Base-by-base conservation (phyloP, 2,113 vertebrate species). In the Trochalopteron elliotii region DNA sequence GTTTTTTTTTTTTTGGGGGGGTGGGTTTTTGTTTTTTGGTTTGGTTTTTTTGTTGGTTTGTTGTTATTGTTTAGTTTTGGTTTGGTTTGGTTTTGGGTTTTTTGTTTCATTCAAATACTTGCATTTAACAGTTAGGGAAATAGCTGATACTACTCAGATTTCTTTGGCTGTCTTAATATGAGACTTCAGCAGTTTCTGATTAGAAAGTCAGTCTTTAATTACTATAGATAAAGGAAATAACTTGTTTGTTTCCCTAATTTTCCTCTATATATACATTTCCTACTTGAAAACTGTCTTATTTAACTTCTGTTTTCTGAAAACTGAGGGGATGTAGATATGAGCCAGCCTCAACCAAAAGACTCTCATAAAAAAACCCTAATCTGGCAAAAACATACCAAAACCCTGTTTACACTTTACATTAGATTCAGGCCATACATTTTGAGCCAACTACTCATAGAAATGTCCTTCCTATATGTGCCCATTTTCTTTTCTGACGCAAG, bases 341-440 rank as follows among this genome's bases (percentile, higher is more conserved):
- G 6, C 6, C 10, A 63, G 17, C 52, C 10, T 59, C 33, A 78
- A 35, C 2, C 40, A 55, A 77, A 86, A 47, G 12, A 20, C 12
- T 67, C 1, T 72, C 5, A 28, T 20, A 12, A 7, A 57, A 64
- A 5, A 39, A 1, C 1, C 3, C 0, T 70, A 24, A 53, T 67
- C 21, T 45, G 28, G 7, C 15, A 78, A 74, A 89, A 94, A 17
- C 7, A 33, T 42, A 65, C 3, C 10, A 60, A 92, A 55, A 0
- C 3, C 2, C 2, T 76, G 19, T 4, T 0, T 49, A 40, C 37
- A 11, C 6, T 79, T 89, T 49, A 35, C n/a, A 47, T 37, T 31
- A 59, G 9, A 5, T 59, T 71, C 37, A 56, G 40, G 56, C 15
- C 28, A 42, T 91, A 21, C 2, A 55, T 56, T 35, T 33, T 69